Evolutionary conservation across 2,113 vertebrate species (phyloP).

Genomic region (Lamprologus callipterus): DNA sequence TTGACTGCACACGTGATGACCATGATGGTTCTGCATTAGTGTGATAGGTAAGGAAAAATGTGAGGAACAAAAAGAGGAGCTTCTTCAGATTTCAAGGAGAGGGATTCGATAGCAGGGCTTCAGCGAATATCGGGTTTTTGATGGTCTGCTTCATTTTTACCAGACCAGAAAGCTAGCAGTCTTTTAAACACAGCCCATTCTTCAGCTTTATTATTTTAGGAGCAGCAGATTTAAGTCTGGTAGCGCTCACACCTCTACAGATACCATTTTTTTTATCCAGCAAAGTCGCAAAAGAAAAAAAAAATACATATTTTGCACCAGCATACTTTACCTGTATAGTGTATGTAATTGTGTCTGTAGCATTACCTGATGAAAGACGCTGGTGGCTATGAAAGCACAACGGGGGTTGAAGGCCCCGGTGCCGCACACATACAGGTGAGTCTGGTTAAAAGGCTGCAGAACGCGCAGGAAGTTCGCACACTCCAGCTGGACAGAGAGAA

Average conservation of each 20-base stretch:
- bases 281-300: not conserved
- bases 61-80: not conserved
- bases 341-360: not conserved
- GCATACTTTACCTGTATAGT: not conserved
- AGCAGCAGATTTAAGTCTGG: not conserved
- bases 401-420: constrained; percentile 78
- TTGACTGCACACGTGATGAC: not conserved
- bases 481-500: constrained; percentile 54
- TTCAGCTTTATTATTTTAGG: not conserved
- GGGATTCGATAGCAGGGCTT: not conserved
- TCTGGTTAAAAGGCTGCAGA: constrained; percentile 74
- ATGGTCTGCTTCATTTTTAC: not conserved
- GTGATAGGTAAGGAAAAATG: not conserved
- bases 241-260: not conserved
- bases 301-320: not conserved
- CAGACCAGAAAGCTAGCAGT: not conserved
- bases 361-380: constrained; percentile 66
- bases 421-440: constrained; percentile 75
- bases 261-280: not conserved
- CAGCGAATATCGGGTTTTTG: not conserved
- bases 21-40: not conserved
- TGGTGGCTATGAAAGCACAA: constrained; percentile 69
- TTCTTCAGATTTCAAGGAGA: not conserved
- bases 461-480: constrained; percentile 78
- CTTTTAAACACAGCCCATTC: not conserved